These are phyloP conservation scores for Epistrophe eligans DNA, from an alignment of 2,888 invertebrate genomes.

Conservation along the genomic window DNA sequence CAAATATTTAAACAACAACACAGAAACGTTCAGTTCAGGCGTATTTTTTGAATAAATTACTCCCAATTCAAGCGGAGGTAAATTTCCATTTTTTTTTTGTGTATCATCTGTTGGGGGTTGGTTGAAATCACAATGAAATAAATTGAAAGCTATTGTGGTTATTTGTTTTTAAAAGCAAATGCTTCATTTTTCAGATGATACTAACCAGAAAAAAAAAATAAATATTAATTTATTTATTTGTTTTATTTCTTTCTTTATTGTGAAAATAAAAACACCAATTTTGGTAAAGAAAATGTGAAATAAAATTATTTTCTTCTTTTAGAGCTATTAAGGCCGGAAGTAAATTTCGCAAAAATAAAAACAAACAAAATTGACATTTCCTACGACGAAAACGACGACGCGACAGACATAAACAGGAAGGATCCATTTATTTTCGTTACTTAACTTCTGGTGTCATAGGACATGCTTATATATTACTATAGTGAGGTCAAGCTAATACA, in stretches of 20 bases:
- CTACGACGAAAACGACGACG: background rate
- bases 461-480: background rate
- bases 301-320: background rate
- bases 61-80: background rate
- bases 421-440: constrained; percentile 19
- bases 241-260: background rate
- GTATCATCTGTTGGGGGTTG: background rate
- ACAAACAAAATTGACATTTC: constrained; percentile 7
- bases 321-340: constrained; percentile 15
- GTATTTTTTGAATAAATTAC: constrained; percentile 27
- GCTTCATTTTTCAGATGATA: constrained; percentile 30
- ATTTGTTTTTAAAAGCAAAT: constrained; percentile 16
- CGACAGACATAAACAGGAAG: background rate
- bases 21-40: background rate
- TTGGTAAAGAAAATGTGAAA: background rate
- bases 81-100: background rate
- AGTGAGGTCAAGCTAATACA: background rate
- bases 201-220: background rate
- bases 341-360: background rate
- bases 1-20: constrained; percentile 7
- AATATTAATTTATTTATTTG: background rate
- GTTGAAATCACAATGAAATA: constrained; percentile 12
- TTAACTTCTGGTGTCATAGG: background rate
- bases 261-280: background rate
- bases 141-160: constrained; percentile 14